These are phyloP conservation scores for Sphaerodactylus townsendi DNA, from an alignment of 2,113 vertebrate genomes.

Conservation along the genomic window DNA sequence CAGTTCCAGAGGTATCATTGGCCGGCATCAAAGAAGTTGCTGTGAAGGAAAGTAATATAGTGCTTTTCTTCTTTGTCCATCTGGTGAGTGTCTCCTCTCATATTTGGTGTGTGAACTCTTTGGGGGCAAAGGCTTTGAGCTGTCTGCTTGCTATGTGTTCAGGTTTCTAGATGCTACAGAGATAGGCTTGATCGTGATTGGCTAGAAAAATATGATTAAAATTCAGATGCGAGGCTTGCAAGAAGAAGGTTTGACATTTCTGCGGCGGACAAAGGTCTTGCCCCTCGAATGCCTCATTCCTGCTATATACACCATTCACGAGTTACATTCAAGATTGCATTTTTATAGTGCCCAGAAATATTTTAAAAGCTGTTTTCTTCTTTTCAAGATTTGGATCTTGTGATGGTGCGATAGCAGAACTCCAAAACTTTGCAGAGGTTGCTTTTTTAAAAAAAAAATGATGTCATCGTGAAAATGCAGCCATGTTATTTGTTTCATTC, in stretches of 20 bases:
- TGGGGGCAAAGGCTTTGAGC: not conserved
- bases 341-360: not conserved
- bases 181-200: not conserved
- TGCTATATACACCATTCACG: not conserved
- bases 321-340: not conserved
- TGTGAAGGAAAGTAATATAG: too few relatives aligned
- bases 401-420: not conserved
- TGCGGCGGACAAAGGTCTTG: not conserved
- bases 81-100: too few relatives aligned
- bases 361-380: conserved; percentile 1
- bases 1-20: too few relatives aligned
- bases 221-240: not conserved
- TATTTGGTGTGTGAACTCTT: not conserved
- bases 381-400: not conserved
- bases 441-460: conserved; percentile 25
- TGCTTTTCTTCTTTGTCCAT: too few relatives aligned
- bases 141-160: not conserved
- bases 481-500: conserved; percentile 57
- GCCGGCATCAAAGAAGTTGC: too few relatives aligned
- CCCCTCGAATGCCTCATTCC: not conserved
- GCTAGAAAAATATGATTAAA: not conserved
- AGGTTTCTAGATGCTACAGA: not conserved
- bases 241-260: not conserved
- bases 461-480: conserved; percentile 14
- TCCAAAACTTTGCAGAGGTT: conserved; percentile 4